A percentile compares a stretch with the other conserved stretches of the same genome.
phyloP scores from a whole-genome alignment of 1,140 invertebrate species.

The Rhagoletis zephyria region DNA sequence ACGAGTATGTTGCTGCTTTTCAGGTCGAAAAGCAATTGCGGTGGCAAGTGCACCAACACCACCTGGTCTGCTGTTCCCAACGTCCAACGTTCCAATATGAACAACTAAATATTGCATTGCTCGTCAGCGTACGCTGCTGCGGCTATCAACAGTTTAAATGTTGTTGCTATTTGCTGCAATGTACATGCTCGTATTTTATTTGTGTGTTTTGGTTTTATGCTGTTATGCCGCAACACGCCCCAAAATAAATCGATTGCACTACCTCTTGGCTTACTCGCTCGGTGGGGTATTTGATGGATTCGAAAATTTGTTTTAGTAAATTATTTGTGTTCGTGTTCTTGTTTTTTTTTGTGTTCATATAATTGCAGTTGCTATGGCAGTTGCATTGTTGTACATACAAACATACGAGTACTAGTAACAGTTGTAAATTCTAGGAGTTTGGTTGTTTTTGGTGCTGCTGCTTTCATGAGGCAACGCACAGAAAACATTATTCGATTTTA shows the following conservation, averaged over 20 bases:
- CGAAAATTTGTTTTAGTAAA: constrained; percentile 33
- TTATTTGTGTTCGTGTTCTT: background rate
- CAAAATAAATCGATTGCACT: constrained; percentile 46
- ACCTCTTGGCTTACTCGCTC: background rate
- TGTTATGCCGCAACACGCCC: constrained; percentile 36
- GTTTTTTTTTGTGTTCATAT: background rate
- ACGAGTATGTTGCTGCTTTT: background rate
- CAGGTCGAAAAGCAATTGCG: background rate
- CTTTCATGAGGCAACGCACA: background rate
- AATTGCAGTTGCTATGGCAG: background rate
- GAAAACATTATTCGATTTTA: background rate
- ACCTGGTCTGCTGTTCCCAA: constrained; percentile 37
- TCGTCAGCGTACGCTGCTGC: background rate
- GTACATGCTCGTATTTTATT: background rate
- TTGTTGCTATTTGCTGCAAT: background rate
- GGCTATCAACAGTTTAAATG: constrained; percentile 36
- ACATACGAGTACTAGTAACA: background rate
- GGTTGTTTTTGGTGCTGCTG: background rate
- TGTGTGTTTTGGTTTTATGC: background rate
- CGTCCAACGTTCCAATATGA: background rate
- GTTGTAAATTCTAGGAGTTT: background rate
- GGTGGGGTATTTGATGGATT: constrained; percentile 24
- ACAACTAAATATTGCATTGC: background rate
- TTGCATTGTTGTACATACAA: background rate
- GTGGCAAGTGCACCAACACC: constrained; percentile 13